Conservation (phyloP, 2,113 vertebrate genomes). For the Archocentrus centrarchus region DNA sequence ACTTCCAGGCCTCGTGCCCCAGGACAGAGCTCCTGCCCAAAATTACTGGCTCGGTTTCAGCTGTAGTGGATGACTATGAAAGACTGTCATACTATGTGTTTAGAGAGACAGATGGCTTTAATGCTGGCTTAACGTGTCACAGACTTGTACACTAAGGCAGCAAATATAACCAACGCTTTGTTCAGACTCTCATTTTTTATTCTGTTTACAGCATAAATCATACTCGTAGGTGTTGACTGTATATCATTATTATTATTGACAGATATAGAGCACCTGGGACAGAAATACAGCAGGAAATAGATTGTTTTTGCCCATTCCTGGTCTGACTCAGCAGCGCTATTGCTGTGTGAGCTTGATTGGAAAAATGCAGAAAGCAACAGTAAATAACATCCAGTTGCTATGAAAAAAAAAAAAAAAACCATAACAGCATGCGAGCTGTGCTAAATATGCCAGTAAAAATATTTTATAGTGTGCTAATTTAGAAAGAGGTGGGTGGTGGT, state of each 20-base stretch:
- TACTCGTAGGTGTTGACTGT: background rate
- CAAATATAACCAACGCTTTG: conserved; percentile 10
- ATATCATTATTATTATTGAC: conserved; percentile 4
- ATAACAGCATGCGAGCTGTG: conserved; percentile 13
- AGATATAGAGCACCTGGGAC: background rate
- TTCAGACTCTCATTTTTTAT: conserved; percentile 23
- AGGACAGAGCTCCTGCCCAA: conserved; percentile 38
- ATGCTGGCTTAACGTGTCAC: conserved; percentile 54
- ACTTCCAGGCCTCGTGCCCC: conserved; percentile 44
- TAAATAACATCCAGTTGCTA: conserved; percentile 20
- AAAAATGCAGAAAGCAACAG: conserved; percentile 37
- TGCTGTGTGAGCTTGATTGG: conserved; percentile 57
- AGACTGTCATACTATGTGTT: conserved; percentile 58
- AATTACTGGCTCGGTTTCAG: conserved; percentile 59
- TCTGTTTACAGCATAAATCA: background rate
- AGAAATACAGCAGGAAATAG: conserved; percentile 20
- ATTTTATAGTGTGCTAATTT: conserved; percentile 47
- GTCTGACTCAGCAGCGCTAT: conserved; percentile 44
- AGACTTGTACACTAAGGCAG: conserved; percentile 14
- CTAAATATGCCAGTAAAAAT: conserved; percentile 39
- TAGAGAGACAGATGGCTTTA: conserved; percentile 70
- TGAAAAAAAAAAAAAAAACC: conserved; percentile 13
- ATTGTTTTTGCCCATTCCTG: conserved; percentile 18
- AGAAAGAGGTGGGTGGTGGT: background rate
- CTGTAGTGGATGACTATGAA: conserved; percentile 62